A percentile compares a stretch with the other conserved stretches of the same genome.
Conservation (phyloP, 2,888 invertebrate species). For the Papilio elwesi region DNA sequence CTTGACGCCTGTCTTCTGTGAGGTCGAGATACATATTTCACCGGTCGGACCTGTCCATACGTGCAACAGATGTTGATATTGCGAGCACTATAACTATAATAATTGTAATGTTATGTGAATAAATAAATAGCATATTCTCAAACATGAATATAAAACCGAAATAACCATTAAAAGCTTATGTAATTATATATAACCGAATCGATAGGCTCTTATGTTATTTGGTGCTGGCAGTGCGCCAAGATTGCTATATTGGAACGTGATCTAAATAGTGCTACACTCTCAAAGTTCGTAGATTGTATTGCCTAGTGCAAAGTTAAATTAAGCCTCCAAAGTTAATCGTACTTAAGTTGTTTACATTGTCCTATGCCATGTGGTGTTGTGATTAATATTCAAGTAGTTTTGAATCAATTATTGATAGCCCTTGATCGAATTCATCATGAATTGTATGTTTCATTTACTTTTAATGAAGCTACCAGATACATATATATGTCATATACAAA, state of each 20-base stretch:
- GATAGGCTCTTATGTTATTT: constrained; percentile 13
- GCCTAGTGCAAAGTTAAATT: constrained; percentile 17
- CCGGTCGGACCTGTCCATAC: too few species aligned
- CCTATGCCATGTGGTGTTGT: background rate
- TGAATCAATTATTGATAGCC: too few species aligned
- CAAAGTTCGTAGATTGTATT: constrained; percentile 13
- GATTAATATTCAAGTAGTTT: background rate
- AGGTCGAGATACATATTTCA: too few species aligned
- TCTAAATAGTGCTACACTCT: constrained; percentile 15
- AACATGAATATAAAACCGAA: background rate
- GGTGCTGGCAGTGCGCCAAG: constrained; percentile 20
- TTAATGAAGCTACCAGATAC: too few species aligned
- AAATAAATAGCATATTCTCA: background rate
- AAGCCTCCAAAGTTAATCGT: constrained; percentile 15
- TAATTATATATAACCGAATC: constrained; percentile 17
- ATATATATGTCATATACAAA: too few species aligned
- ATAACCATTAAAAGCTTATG: background rate
- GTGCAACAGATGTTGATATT: too few species aligned
- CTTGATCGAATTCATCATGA: too few species aligned
- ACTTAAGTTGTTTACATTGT: constrained; percentile 10
- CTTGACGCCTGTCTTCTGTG: too few species aligned
- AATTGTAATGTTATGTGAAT: too few species aligned
- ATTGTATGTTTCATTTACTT: too few species aligned
- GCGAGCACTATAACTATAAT: too few species aligned
- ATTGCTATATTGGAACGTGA: constrained; percentile 19